Percentiles rank a stretch among this genome's conserved stretches.
Evolutionary conservation across 2,797 vertebrate species (phyloP).

Genomic region (Petrocephalus schoutedeni): DNA sequence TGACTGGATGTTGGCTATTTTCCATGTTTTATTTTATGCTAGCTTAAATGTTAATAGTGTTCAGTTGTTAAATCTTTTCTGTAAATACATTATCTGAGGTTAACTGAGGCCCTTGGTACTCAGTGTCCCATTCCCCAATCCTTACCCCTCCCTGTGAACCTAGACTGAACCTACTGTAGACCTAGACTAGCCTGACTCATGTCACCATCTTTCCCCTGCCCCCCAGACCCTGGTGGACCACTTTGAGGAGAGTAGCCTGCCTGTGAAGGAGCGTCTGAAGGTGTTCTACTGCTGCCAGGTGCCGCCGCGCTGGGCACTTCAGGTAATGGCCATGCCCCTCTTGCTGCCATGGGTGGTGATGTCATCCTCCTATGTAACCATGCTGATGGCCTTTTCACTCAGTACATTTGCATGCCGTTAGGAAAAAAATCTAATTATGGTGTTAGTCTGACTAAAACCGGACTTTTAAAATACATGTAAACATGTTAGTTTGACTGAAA

Average conservation of each 20-base stretch:
- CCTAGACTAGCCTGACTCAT: neutral
- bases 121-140: neutral
- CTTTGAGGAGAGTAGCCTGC: conserved; percentile 73
- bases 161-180: neutral
- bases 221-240: conserved; percentile 74
- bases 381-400: neutral
- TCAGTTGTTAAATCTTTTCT: neutral
- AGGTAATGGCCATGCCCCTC: conserved; percentile 60
- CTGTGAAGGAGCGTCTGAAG: conserved; percentile 80
- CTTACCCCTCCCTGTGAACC: neutral
- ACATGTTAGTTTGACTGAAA: too few relatives aligned
- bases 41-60: neutral
- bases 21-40: too few relatives aligned
- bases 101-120: neutral
- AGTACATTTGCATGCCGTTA: neutral
- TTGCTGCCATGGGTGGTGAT: too few relatives aligned
- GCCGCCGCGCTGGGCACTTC: conserved; percentile 77
- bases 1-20: too few relatives aligned
- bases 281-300: conserved; percentile 85
- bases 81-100: neutral
- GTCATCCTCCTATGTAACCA: neutral
- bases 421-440: too few relatives aligned
- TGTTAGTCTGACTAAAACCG: too few relatives aligned
- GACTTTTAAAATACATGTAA: too few relatives aligned
- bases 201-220: neutral